These are phyloP conservation scores for Scleropages formosus DNA, from an alignment of 2,797 vertebrate genomes.

Conservation along the genomic window DNA sequence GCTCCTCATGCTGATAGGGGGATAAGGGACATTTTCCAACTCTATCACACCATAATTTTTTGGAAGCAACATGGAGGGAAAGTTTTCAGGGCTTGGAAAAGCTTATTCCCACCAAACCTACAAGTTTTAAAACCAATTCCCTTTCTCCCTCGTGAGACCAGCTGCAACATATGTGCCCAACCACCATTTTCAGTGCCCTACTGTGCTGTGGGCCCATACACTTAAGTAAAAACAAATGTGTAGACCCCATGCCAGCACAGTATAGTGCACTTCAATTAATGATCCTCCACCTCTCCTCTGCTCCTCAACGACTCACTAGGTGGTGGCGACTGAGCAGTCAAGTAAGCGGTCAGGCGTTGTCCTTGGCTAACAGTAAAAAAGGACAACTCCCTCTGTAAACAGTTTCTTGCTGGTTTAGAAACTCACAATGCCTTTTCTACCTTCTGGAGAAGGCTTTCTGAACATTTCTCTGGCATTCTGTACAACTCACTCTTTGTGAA, in stretches of 20 bases:
- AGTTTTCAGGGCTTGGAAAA: not conserved
- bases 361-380: constrained; percentile 11
- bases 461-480: constrained; percentile 12
- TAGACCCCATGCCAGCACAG: constrained; percentile 5
- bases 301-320: not conserved
- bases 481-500: constrained; percentile 12
- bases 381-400: constrained; percentile 10
- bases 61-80: not conserved
- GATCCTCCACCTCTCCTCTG: not conserved
- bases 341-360: not conserved
- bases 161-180: not conserved
- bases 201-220: not conserved
- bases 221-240: constrained; percentile 2
- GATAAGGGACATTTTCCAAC: not conserved
- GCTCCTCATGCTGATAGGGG: not conserved
- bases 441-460: not conserved
- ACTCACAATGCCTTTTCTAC: not conserved
- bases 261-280: not conserved
- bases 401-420: not conserved
- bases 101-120: not conserved
- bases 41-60: not conserved
- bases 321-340: constrained; percentile 1
- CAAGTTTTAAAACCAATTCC: not conserved
- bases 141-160: not conserved
- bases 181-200: not conserved